Evolutionary conservation across 2,113 vertebrate species (phyloP).

Genomic region (Sinosuthora webbiana): DNA sequence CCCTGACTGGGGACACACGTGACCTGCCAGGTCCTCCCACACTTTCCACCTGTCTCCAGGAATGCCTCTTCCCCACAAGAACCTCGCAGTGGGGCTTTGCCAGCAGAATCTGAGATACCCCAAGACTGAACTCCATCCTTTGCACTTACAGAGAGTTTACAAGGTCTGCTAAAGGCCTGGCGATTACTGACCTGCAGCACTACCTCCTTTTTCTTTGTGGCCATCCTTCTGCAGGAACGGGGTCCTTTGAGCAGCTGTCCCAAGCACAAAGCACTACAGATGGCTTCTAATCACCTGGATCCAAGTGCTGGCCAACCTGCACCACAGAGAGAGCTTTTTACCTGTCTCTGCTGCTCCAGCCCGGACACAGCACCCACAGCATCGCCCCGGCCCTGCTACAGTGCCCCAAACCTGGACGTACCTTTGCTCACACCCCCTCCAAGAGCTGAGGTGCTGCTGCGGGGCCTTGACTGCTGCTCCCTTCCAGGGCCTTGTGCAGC

Average conservation of each 20-base stretch:
- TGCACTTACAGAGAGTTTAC: background rate
- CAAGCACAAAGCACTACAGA: background rate
- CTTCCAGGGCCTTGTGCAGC: background rate
- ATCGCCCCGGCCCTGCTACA: background rate
- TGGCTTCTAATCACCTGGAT: background rate
- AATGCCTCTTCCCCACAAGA: background rate
- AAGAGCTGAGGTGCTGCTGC: rapidly evolving
- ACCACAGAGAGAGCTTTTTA: background rate
- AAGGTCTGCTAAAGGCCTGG: background rate
- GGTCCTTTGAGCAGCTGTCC: background rate
- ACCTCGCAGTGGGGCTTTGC: background rate
- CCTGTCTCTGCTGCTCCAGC: rapidly evolving
- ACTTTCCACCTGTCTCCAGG: background rate
- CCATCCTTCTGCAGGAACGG: constrained; percentile 24
- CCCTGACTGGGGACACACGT: background rate
- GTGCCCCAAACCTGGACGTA: rapidly evolving
- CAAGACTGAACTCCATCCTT: background rate
- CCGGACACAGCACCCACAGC: rapidly evolving
- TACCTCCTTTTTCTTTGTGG: constrained; percentile 49
- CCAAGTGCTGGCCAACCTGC: background rate
- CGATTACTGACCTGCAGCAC: constrained; percentile 58
- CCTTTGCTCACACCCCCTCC: background rate
- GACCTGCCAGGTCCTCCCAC: background rate
- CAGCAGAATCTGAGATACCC: background rate
- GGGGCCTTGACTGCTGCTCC: rapidly evolving